Percentiles rank a stretch among this genome's conserved stretches.
Conservation (phyloP, 2,888 invertebrate genomes). For the Amblyjoppa proteus region DNA sequence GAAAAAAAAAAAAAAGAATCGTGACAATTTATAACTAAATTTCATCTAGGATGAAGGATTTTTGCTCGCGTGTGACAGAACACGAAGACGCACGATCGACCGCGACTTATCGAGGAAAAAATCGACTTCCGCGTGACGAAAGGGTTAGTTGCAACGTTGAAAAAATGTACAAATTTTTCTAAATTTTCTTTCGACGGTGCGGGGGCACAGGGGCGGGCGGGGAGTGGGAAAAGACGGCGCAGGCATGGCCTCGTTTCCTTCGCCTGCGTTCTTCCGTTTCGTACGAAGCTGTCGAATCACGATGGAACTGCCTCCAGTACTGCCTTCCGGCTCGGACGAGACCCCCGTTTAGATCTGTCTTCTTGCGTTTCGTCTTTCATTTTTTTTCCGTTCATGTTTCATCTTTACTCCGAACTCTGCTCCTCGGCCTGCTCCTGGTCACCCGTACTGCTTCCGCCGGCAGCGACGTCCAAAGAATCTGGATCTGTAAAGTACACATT, state of each 20-base stretch:
- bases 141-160: slow-evolving; percentile 35
- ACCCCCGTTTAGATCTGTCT: slow-evolving; percentile 22
- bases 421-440: slow-evolving; percentile 76
- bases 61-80: slow-evolving; percentile 12
- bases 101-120: slow-evolving; percentile 16
- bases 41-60: slow-evolving; percentile 37
- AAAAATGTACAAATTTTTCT: slow-evolving; percentile 67
- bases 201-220: neutral
- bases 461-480: slow-evolving; percentile 77
- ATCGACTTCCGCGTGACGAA: neutral
- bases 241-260: neutral
- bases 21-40: slow-evolving; percentile 15
- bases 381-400: neutral
- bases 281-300: neutral
- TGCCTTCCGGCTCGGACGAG: slow-evolving; percentile 18
- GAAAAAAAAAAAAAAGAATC: slow-evolving; percentile 15
- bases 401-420: slow-evolving; percentile 67
- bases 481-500: slow-evolving; percentile 73
- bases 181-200: slow-evolving; percentile 41
- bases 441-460: slow-evolving; percentile 76
- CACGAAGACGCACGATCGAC: slow-evolving; percentile 23
- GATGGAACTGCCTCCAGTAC: neutral
- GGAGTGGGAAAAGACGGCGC: neutral
- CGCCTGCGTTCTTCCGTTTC: neutral
- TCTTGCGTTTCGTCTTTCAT: slow-evolving; percentile 16